Conservation (phyloP, 2,797 vertebrate species). For the Paratrypauchen microcephalus region DNA sequence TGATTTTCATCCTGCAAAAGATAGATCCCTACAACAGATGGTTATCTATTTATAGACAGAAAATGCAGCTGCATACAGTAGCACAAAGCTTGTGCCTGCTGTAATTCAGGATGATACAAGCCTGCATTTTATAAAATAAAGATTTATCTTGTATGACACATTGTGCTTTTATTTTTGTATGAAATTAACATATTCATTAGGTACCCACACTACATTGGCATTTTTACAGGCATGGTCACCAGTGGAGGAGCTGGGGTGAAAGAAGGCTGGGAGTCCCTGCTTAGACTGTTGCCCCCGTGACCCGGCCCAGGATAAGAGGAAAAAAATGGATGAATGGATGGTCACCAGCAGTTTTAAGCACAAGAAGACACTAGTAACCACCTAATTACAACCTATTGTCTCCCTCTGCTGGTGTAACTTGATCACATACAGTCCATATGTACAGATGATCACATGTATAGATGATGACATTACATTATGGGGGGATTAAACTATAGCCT, state of each 20-base stretch:
- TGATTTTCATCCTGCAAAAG: constrained; percentile 39
- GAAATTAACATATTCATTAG: background rate
- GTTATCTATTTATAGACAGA: constrained; percentile 27
- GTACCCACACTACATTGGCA: background rate
- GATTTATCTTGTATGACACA: background rate
- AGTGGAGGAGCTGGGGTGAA: too few relatives aligned
- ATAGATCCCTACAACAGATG: constrained; percentile 29
- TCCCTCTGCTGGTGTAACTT: constrained; percentile 67
- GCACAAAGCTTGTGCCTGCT: background rate
- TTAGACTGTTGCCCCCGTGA: too few relatives aligned
- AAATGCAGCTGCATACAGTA: constrained; percentile 9
- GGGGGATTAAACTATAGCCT: too few relatives aligned
- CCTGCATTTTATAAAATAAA: background rate
- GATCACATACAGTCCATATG: background rate
- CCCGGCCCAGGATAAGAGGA: too few relatives aligned
- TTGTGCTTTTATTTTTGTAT: background rate
- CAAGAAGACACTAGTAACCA: constrained; percentile 1
- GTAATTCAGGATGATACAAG: constrained; percentile 1
- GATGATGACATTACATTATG: background rate
- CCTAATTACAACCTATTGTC: constrained; percentile 46
- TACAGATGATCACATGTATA: background rate
- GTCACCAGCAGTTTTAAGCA: background rate
- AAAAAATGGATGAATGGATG: too few relatives aligned
- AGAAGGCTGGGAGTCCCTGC: too few relatives aligned
- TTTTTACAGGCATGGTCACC: background rate